Percentiles rank a stretch among this genome's conserved stretches.
Evolutionary conservation across 2,113 vertebrate genomes (phyloP).

Genomic region (Dunckerocampus dactyliophorus): DNA sequence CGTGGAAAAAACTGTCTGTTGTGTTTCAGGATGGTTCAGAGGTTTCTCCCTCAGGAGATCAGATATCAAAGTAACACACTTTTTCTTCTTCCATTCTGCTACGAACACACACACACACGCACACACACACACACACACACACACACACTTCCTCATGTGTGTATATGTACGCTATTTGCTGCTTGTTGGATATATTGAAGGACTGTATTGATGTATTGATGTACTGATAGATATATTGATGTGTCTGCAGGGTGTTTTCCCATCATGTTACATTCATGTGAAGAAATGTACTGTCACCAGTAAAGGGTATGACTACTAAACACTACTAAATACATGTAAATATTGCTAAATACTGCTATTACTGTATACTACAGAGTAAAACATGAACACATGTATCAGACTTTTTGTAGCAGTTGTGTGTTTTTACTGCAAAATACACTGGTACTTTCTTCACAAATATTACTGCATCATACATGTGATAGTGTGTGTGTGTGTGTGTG

Average conservation of each 20-base stretch:
- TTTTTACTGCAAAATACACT: too few relatives aligned
- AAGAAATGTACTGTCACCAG: slow-evolving; percentile 2
- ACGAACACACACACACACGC: not conserved
- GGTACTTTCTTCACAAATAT: not conserved
- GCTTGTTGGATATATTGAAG: too few relatives aligned
- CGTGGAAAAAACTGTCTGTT: slow-evolving; percentile 23
- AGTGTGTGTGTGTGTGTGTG: slow-evolving; percentile 1
- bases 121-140: not conserved
- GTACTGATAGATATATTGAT: not conserved
- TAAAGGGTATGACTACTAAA: not conserved
- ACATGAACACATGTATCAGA: too few relatives aligned
- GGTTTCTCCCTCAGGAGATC: slow-evolving; percentile 90
- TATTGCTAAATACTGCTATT: too few relatives aligned
- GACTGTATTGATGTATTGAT: not conserved
- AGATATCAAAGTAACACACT: slow-evolving; percentile 82
- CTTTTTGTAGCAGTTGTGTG: too few relatives aligned
- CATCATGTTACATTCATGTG: slow-evolving; percentile 5
- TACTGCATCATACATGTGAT: not conserved
- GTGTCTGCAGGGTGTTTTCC: slow-evolving; percentile 4
- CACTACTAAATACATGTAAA: not conserved
- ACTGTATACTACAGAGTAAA: too few relatives aligned
- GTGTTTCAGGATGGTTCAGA: slow-evolving; percentile 90
- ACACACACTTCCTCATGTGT: not conserved
- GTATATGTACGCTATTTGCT: not conserved
- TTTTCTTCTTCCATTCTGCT: not conserved